phyloP scores from a whole-genome alignment of 2,888 invertebrate genomes.

The Scelioninae gen. 1 region DNA sequence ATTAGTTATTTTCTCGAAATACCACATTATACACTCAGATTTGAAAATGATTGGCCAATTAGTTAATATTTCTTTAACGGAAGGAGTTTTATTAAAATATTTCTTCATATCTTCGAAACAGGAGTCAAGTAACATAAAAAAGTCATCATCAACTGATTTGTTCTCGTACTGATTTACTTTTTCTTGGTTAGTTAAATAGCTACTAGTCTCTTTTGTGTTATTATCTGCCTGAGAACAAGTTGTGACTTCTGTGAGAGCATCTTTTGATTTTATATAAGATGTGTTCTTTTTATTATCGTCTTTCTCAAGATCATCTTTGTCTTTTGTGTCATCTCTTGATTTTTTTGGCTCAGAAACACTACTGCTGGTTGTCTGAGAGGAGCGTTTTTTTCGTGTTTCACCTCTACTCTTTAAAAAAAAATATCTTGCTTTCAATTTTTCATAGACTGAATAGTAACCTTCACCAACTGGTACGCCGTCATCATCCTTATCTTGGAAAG shows the following conservation, averaged over 20 bases:
- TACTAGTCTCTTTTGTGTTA: not conserved
- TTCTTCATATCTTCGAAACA: slow-evolving; percentile 16
- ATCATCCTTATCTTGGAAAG: slow-evolving; percentile 28
- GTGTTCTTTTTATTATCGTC: not conserved
- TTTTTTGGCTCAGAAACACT: slow-evolving; percentile 9
- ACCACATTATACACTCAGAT: slow-evolving; percentile 36
- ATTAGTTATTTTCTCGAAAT: slow-evolving; percentile 6
- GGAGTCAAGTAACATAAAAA: slow-evolving; percentile 5
- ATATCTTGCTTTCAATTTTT: slow-evolving; percentile 20
- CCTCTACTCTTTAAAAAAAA: slow-evolving; percentile 2
- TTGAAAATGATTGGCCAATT: slow-evolving; percentile 49
- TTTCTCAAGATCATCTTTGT: not conserved
- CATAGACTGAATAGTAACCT: slow-evolving; percentile 19
- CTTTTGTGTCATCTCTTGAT: slow-evolving; percentile 5
- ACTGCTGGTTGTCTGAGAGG: not conserved
- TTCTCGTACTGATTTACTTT: slow-evolving; percentile 5
- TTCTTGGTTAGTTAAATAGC: not conserved
- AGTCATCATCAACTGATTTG: not conserved
- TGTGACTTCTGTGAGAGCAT: not conserved
- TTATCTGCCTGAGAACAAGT: not conserved
- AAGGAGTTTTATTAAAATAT: slow-evolving; percentile 1
- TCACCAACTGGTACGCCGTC: slow-evolving; percentile 30
- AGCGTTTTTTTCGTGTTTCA: slow-evolving; percentile 9
- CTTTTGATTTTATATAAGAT: slow-evolving; percentile 6
- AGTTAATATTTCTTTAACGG: slow-evolving; percentile 6